Evolutionary conservation across 2,797 vertebrate species (phyloP).

Genomic region (Mormyrops attenuatus): DNA sequence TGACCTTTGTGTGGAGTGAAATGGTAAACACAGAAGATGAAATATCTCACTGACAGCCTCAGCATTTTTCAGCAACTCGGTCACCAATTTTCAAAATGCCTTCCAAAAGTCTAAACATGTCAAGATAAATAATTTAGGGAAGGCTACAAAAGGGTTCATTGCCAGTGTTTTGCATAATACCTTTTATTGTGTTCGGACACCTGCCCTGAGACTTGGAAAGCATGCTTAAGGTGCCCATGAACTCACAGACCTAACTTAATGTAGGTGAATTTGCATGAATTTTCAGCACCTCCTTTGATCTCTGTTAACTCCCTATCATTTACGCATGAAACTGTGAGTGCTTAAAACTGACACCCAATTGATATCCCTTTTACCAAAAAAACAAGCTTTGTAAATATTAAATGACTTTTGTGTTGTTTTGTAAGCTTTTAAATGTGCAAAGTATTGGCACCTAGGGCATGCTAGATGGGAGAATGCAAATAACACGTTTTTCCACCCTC

Average conservation of each 20-base stretch:
- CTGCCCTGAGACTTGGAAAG: not conserved
- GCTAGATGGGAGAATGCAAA: not conserved
- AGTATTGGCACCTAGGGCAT: not conserved
- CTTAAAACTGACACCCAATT: not conserved
- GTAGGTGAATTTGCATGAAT: not conserved
- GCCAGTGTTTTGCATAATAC: not conserved
- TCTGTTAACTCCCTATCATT: not conserved
- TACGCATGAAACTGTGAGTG: not conserved
- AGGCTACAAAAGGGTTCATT: not conserved
- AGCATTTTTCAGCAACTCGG: not conserved
- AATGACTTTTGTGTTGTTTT: not conserved
- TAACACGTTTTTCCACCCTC: slow-evolving; percentile 12
- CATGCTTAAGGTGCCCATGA: not conserved
- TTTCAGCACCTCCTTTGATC: not conserved
- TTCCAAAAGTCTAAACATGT: not conserved
- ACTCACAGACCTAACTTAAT: not conserved
- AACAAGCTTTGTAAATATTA: not conserved
- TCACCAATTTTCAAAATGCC: not conserved
- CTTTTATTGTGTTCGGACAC: not conserved
- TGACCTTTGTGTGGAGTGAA: not conserved
- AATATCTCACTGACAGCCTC: not conserved
- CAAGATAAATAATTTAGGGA: not conserved
- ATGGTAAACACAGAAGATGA: not conserved
- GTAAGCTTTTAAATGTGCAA: slow-evolving; percentile 7
- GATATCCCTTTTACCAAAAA: not conserved